phyloP scores from a whole-genome alignment of 1,140 invertebrate species.

The Zaprionus davidi region DNA sequence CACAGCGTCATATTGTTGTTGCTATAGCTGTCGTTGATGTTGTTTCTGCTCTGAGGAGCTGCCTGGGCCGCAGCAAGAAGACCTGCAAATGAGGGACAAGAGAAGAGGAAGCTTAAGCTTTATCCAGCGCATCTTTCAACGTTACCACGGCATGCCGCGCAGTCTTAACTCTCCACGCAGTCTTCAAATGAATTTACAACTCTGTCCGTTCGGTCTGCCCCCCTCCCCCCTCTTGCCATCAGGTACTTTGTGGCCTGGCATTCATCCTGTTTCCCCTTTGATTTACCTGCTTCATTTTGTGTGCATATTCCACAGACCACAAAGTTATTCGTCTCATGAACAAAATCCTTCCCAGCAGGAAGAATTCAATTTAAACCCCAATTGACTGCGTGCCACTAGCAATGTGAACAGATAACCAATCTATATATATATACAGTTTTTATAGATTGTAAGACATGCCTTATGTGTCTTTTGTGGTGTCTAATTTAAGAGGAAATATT shows the following conservation, averaged over 20 bases:
- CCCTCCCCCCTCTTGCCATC: not conserved
- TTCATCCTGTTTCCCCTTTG: conserved; percentile 21
- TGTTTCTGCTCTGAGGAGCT: conserved; percentile 11
- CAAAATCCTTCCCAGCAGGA: not conserved
- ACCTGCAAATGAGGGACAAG: conserved; percentile 40
- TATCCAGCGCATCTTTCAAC: conserved; percentile 39
- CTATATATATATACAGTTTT: not conserved
- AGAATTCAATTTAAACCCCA: conserved; percentile 17
- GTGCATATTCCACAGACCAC: conserved; percentile 12
- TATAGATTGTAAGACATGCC: not conserved
- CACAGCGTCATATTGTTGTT: conserved; percentile 24
- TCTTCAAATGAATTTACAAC: conserved; percentile 68
- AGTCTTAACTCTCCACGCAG: conserved; percentile 18
- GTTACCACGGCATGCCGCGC: conserved; percentile 22
- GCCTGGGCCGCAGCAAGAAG: conserved; percentile 42
- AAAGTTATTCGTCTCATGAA: conserved; percentile 36
- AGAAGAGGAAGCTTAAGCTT: conserved; percentile 4
- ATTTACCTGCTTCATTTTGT: conserved; percentile 17
- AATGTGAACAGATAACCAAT: not conserved
- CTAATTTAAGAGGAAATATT: no score
- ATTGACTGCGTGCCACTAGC: not conserved
- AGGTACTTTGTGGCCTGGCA: conserved; percentile 2
- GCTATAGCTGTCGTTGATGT: conserved; percentile 8
- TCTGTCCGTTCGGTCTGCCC: not conserved
- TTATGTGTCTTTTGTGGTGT: no score